These are phyloP conservation scores for Mimumesa dahlbomi DNA, from an alignment of 2,888 invertebrate species.

Conservation along the genomic window DNA sequence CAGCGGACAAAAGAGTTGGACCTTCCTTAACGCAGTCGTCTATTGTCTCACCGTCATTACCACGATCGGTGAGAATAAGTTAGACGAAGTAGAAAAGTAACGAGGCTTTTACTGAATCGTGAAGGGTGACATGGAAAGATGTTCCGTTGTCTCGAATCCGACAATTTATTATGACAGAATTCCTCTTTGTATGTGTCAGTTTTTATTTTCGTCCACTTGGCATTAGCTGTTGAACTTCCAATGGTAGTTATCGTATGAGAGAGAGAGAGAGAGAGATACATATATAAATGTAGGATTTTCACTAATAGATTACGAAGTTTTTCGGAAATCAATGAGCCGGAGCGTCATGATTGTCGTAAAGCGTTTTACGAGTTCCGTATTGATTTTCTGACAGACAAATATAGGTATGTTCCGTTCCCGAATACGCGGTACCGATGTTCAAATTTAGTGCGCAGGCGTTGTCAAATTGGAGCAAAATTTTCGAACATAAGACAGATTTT, in stretches of 20 bases:
- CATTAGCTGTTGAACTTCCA: too few relatives aligned
- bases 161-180: too few relatives aligned
- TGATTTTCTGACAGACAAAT: conserved; percentile 50
- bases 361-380: conserved; percentile 46
- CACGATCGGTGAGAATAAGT: conserved; percentile 89
- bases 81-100: neutral
- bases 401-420: neutral
- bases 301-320: too few relatives aligned
- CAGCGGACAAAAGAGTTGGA: conserved; percentile 93
- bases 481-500: neutral
- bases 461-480: neutral
- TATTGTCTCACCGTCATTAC: conserved; percentile 93
- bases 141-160: too few relatives aligned
- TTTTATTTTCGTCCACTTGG: too few relatives aligned
- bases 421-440: conserved; percentile 5
- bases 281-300: too few relatives aligned
- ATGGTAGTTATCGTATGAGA: too few relatives aligned
- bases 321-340: too few relatives aligned
- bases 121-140: neutral
- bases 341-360: conserved; percentile 22
- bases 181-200: too few relatives aligned
- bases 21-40: conserved; percentile 92
- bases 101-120: too few relatives aligned
- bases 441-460: conserved; percentile 34
- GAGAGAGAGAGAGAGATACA: too few relatives aligned